Conservation (phyloP, 2,113 vertebrate genomes). For the Prionailurus viverrinus region DNA sequence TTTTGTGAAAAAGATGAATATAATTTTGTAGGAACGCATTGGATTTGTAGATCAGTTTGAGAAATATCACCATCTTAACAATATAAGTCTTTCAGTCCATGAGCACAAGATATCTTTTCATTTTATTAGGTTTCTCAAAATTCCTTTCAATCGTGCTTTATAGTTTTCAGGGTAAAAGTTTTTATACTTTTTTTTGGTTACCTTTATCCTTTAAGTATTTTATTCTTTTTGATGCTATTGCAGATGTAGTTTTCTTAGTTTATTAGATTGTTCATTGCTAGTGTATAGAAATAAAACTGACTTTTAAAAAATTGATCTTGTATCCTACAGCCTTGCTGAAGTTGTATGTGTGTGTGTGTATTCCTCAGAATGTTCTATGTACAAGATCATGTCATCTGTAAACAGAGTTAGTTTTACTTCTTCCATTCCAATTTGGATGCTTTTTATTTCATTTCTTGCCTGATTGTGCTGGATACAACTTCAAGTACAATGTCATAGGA, state of each 20-base stretch:
- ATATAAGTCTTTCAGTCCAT: too few species aligned
- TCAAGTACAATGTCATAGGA: neutral
- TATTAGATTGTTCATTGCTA: neutral
- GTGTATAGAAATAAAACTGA: neutral
- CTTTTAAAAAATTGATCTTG: too few species aligned
- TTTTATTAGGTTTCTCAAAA: too few species aligned
- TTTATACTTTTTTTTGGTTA: neutral
- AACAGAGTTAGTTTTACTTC: neutral
- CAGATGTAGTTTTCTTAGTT: neutral
- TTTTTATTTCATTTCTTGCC: neutral
- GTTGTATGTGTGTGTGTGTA: neutral
- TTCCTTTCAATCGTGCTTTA: neutral
- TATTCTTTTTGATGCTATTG: neutral
- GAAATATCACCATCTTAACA: too few species aligned
- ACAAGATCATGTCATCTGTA: neutral
- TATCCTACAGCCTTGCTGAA: neutral
- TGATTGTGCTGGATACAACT: neutral
- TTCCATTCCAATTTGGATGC: neutral
- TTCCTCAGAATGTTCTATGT: neutral
- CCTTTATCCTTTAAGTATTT: neutral
- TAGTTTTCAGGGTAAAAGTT: neutral
- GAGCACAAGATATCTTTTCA: too few species aligned
- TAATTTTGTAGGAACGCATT: too few species aligned
- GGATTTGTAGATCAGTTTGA: too few species aligned
- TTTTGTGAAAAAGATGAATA: too few species aligned